Base-by-base conservation (phyloP, 2,888 invertebrate species). In the Leucophora obtusa region DNA sequence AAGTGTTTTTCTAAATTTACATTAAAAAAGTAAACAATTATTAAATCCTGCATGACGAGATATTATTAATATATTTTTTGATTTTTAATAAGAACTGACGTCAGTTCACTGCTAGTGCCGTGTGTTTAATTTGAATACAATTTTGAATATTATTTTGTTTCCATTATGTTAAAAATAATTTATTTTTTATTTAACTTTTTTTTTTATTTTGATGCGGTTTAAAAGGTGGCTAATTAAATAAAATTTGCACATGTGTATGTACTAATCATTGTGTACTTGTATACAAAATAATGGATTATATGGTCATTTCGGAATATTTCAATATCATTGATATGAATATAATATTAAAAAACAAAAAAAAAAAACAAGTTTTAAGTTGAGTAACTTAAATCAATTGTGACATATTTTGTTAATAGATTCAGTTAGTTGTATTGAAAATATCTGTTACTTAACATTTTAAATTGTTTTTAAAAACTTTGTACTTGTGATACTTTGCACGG, bases 21-120 rank as follows among this genome's bases (percentile, higher is more conserved):
- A 38, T 38, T 38, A 38, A 6, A 38, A 38, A n/a, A 1, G n/a
- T n/a, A 28, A 43, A 11, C 43, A 43, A n/a, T 47, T 47, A 47
- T 0, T n/a, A 47, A n/a, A 47, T 47, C 43, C 43, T n/a, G 43
- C 43, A 47, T 47, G 43, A 47, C 43, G 43, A 47, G 43, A n/a
- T n/a, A n/a, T 47, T 47, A n/a, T 47, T 47, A n/a, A 47, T 47
- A 47, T n/a, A 2, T 5, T 47, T n/a, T 14, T 47, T n/a, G 1
- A 11, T 47, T 47, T n/a, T 47, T 14, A 76, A 28, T 51, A 58
- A 28, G 6, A 62, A 60, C 66, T 75, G 79, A 79, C 75, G 79
- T 79, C 75, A 79, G 59, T 79, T 53, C 15, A 15, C 33, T 21
- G 17, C n/a, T 17, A 60, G 66, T 72, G 76, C 69, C 72, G 66